A percentile compares a stretch with the other conserved stretches of the same genome.
These are phyloP conservation scores for Gymnocheta viridis DNA, from an alignment of 2,888 invertebrate species.

Conservation along the genomic window DNA sequence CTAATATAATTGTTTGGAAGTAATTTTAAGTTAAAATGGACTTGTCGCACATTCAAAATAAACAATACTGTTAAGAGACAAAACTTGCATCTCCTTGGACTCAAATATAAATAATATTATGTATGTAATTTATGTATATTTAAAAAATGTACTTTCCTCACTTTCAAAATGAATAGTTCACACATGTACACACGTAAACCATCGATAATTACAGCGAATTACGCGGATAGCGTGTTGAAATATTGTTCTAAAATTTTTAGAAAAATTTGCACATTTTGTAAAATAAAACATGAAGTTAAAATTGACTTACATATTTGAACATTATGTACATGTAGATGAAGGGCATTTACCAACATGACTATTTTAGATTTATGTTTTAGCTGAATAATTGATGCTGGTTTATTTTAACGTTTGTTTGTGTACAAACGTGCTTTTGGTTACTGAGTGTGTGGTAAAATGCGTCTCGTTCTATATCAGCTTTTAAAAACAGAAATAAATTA, in stretches of 20 bases:
- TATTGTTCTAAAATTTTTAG: slow-evolving; percentile 8
- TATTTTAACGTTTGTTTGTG: not conserved
- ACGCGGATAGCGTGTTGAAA: too few species aligned
- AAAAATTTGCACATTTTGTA: slow-evolving; percentile 29
- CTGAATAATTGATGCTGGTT: slow-evolving; percentile 16
- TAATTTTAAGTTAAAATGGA: too few species aligned
- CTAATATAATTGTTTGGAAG: too few species aligned
- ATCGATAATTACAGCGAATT: too few species aligned
- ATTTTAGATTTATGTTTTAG: slow-evolving; percentile 15
- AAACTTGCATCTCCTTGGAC: too few species aligned
- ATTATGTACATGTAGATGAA: not conserved
- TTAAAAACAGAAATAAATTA: slow-evolving; percentile 8
- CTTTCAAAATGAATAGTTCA: too few species aligned
- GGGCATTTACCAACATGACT: not conserved
- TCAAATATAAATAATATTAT: too few species aligned
- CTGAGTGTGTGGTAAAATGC: not conserved
- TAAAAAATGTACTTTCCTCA: too few species aligned
- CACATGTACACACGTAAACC: too few species aligned
- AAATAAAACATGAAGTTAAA: not conserved
- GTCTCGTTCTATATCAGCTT: not conserved
- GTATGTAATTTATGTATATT: too few species aligned
- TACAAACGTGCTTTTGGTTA: not conserved
- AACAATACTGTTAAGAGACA: too few species aligned
- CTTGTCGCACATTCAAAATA: too few species aligned
- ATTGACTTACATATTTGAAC: slow-evolving; percentile 18